Evolutionary conservation across 2,113 vertebrate species (phyloP), one percentile per base, ranked within the genome.

Genomic region (Azemiops feae): DNA sequence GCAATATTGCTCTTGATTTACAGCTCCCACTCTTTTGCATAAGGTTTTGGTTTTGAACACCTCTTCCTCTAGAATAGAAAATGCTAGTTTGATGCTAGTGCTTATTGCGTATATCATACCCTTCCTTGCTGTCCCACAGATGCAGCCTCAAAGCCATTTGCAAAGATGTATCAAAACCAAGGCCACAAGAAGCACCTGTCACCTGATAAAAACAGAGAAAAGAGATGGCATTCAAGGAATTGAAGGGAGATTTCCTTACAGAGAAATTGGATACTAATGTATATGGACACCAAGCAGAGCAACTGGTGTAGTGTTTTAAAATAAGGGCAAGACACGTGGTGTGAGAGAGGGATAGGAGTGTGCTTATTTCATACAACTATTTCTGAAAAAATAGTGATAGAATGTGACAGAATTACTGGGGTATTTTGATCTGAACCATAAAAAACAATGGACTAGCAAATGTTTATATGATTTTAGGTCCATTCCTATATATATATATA

Each of bases 381-480:
- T 94, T 93, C 69, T 39, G 55, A 64, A 6, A 92, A 94, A 85
- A 34, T 86, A 23, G 74, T 47, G n/a, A 95, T 95, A 93, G 93
- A 89, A 94, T 91, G 53, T 95, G 95, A 96, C 96, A 96, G 95
- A 94, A 91, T 96, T 97, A 96, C 96, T 96, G 94, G 93, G 92
- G 47, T 94, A 50, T 95, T 96, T 96, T 96, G 93, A 96, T 92
- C 0, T 86, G 93, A 93, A 91, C 85, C 9, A 57, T 95, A 0
- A 0, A 90, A 22, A 96, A 97, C 96, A 97, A 97, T 96, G 91
- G 94, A 39, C 27, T 90, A 89, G 88, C 87, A 64, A 64, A 69
- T 0, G n/a, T 4, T 85, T 30, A 4, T 85, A 4, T 0, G 94
- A 5, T 95, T 50, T 89, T 94, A 96, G 96, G 95, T 92, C 95